These are phyloP conservation scores for Fragum sueziense DNA, from an alignment of 2,888 invertebrate species.

Conservation along the genomic window DNA sequence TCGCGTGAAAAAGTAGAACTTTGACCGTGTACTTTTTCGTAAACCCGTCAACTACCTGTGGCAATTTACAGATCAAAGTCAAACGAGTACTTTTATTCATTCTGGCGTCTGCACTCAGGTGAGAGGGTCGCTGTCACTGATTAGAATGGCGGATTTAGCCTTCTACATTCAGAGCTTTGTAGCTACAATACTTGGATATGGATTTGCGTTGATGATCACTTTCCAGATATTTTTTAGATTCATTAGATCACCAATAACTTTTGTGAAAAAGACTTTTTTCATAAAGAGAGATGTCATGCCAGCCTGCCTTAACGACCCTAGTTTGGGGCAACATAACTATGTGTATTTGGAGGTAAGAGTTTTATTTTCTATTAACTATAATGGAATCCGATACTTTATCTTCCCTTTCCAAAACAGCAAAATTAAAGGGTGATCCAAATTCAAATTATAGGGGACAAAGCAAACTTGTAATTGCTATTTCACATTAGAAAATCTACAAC, in stretches of 20 bases:
- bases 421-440: not conserved
- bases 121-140: not conserved
- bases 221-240: slow-evolving; percentile 37
- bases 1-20: not conserved
- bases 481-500: too few species aligned
- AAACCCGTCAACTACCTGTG: not conserved
- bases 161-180: slow-evolving; percentile 26
- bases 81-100: not conserved
- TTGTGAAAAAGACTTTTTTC: slow-evolving; percentile 42
- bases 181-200: slow-evolving; percentile 46
- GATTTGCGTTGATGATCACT: slow-evolving; percentile 38
- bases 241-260: slow-evolving; percentile 53
- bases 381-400: too few species aligned
- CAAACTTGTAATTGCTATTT: too few species aligned
- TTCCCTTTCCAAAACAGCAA: not conserved
- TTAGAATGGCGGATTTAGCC: slow-evolving; percentile 26
- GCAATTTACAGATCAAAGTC: not conserved
- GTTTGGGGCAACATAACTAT: slow-evolving; percentile 65
- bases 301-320: slow-evolving; percentile 65
- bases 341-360: slow-evolving; percentile 66
- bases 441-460: not conserved
- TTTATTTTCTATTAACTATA: not conserved
- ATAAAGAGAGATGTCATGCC: slow-evolving; percentile 64
- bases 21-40: not conserved
- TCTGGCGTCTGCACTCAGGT: slow-evolving; percentile 20